A percentile compares a stretch with the other conserved stretches of the same genome.
Evolutionary conservation across 2,113 vertebrate genomes (phyloP).

Genomic region (Spheniscus mendiculus): DNA sequence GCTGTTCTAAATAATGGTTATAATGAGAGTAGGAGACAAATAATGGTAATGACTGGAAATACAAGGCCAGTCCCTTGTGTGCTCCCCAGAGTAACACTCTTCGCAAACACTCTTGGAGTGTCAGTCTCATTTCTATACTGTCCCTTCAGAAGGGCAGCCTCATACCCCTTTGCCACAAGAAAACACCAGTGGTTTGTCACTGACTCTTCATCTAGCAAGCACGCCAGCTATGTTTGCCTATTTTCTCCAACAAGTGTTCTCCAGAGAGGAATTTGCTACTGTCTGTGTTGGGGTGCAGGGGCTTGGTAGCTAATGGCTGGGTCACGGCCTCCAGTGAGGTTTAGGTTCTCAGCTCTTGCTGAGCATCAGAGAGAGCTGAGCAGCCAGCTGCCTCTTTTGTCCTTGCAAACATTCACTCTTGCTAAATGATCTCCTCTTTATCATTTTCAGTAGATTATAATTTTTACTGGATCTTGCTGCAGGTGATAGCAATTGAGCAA

Average conservation of each 20-base stretch:
- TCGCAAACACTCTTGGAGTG: accelerated
- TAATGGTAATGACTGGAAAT: background rate
- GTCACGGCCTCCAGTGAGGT: background rate
- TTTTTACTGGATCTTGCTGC: background rate
- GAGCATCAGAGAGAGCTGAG: background rate
- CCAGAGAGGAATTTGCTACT: background rate
- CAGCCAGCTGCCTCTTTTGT: background rate
- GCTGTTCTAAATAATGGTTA: background rate
- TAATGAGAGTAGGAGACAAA: background rate
- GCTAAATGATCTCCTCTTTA: background rate
- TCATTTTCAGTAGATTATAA: background rate
- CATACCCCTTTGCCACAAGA: background rate
- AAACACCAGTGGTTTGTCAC: background rate
- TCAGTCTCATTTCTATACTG: background rate
- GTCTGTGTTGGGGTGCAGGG: background rate
- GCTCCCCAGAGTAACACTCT: background rate
- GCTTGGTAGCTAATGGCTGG: background rate
- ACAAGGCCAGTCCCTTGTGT: background rate
- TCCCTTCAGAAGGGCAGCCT: background rate
- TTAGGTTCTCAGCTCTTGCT: background rate
- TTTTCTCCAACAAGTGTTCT: background rate
- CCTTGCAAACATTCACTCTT: background rate
- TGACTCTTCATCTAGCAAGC: background rate
- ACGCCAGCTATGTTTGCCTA: background rate
- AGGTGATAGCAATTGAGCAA: background rate